A percentile compares a stretch with the other conserved stretches of the same genome.
These are phyloP conservation scores for Coregonus sp. DNA, from an alignment of 2,797 vertebrate species.

Conservation along the genomic window DNA sequence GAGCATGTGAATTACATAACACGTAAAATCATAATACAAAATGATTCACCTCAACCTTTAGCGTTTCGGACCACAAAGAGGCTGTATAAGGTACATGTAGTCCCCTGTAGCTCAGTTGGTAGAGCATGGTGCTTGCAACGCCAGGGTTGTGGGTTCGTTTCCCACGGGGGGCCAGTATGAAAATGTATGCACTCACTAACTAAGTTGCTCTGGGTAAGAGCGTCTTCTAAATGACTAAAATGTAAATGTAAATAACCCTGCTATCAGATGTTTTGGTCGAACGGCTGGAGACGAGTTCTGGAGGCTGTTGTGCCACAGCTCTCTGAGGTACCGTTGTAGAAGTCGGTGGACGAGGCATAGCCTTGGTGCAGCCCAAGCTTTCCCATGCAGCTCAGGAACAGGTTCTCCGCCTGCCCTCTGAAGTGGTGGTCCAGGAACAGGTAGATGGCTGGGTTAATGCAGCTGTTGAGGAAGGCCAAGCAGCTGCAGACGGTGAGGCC, in stretches of 20 bases:
- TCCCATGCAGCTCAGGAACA: conserved; percentile 47
- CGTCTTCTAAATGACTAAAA: too few relatives aligned
- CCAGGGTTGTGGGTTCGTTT: too few relatives aligned
- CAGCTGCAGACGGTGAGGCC: conserved; percentile 77
- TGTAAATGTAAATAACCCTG: neutral
- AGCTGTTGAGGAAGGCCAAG: conserved; percentile 86
- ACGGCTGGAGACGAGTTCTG: conserved; percentile 51
- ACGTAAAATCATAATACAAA: neutral
- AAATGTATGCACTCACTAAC: too few relatives aligned
- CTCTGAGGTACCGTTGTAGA: conserved; percentile 59
- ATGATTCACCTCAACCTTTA: neutral
- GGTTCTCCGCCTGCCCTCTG: conserved; percentile 50
- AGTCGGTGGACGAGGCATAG: conserved; percentile 54
- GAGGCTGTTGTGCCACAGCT: conserved; percentile 44
- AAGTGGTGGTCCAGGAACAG: conserved; percentile 83
- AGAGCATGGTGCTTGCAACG: too few relatives aligned
- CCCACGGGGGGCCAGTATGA: too few relatives aligned
- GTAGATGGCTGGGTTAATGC: conserved; percentile 85
- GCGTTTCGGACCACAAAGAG: neutral
- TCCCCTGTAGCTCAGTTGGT: too few relatives aligned
- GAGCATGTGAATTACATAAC: neutral
- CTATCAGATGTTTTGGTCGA: conserved; percentile 33
- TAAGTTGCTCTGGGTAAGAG: too few relatives aligned
- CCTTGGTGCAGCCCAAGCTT: conserved; percentile 31
- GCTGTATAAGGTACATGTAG: neutral